phyloP scores from a whole-genome alignment of 2,113 vertebrate genomes.

The Heteronetta atricapilla region DNA sequence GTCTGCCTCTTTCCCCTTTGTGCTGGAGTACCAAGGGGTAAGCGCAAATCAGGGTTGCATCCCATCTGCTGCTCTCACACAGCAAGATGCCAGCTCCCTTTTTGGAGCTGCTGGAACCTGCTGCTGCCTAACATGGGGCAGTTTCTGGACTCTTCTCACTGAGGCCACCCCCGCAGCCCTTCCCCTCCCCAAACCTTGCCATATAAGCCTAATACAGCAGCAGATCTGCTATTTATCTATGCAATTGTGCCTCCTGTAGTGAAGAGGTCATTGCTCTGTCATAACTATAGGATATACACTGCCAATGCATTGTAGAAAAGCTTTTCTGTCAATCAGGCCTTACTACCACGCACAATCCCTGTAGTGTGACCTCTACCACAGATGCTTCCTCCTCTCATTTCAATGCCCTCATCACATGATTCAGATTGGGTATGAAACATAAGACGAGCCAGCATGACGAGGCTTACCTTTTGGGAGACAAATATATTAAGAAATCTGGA shows the following conservation, averaged over 20 bases:
- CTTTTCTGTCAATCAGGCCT: fast-evolving
- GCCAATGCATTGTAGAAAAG: fast-evolving
- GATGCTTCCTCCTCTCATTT: neutral
- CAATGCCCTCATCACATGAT: too few species aligned
- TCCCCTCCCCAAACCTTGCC: neutral
- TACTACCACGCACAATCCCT: neutral
- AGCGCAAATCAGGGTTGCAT: fast-evolving
- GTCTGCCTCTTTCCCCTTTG: fast-evolving
- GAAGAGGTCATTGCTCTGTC: too few species aligned
- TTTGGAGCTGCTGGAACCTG: neutral
- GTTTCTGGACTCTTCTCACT: neutral
- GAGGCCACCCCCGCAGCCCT: neutral
- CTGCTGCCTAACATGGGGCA: neutral
- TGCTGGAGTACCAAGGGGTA: neutral
- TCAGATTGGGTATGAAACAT: neutral
- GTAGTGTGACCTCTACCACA: neutral
- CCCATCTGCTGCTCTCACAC: fast-evolving
- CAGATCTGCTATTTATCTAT: fast-evolving
- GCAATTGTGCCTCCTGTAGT: fast-evolving
- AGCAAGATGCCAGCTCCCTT: neutral
- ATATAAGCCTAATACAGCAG: neutral
- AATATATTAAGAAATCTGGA: neutral
- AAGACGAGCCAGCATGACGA: neutral
- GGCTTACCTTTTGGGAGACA: neutral
- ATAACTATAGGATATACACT: fast-evolving